Conservation (phyloP, 2,888 invertebrate genomes). For the Antheraea yamamai region DNA sequence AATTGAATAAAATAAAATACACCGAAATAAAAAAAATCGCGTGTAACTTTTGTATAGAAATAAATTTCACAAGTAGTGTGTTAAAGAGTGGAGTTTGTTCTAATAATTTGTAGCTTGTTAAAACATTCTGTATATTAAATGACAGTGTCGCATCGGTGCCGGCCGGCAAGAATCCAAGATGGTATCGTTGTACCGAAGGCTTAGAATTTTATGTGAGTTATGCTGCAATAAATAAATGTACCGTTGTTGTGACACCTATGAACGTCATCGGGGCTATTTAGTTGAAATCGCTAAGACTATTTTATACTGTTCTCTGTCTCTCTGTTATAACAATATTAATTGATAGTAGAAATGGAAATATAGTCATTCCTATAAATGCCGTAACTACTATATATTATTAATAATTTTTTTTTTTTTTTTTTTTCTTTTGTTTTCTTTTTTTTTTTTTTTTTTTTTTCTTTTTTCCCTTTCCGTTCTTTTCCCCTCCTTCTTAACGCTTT, state of each 20-base stretch:
- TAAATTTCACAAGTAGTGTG: neutral
- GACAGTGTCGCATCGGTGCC: constrained; percentile 28
- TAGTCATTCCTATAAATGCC: no score
- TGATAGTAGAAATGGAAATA: neutral
- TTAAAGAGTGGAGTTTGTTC: neutral
- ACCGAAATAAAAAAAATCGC: neutral
- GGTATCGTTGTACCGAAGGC: constrained; percentile 69
- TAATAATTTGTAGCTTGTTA: constrained; percentile 3
- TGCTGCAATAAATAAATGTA: constrained; percentile 75
- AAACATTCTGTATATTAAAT: constrained; percentile 14
- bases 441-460: no score
- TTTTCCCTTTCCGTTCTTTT: no score
- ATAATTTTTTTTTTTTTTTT: no score
- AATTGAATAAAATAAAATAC: neutral
- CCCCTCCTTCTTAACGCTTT: no score
- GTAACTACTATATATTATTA: no score
- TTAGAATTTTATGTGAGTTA: constrained; percentile 77
- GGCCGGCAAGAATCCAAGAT: constrained; percentile 71
- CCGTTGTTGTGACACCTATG: constrained; percentile 73
- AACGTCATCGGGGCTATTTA: constrained; percentile 60
- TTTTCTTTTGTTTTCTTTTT: no score
- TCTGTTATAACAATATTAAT: neutral
- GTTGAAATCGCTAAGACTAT: constrained; percentile 47
- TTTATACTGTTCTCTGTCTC: neutral
- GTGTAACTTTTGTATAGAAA: neutral